A percentile compares a stretch with the other conserved stretches of the same genome.
phyloP scores from a whole-genome alignment of 2,113 vertebrate genomes.

The Phaethornis superciliosus region DNA sequence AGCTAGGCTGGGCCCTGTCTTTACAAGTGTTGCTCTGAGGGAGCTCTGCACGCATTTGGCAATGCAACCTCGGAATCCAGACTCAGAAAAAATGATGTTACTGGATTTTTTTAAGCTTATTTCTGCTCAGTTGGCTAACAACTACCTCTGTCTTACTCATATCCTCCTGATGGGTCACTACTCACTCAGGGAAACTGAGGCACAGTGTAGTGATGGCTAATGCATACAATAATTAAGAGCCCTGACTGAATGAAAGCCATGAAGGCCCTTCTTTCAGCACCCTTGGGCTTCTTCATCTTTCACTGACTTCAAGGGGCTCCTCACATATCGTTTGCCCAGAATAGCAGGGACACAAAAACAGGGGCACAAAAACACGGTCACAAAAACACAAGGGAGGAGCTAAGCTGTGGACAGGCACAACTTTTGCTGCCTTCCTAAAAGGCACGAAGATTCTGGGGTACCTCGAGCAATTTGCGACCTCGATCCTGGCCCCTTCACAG shows the following conservation, averaged over 20 bases:
- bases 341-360: not conserved
- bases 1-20: not conserved
- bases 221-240: not conserved
- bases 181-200: not conserved
- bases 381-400: not conserved
- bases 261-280: not conserved
- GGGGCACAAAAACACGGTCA: not conserved
- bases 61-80: not conserved
- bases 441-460: slow-evolving; percentile 35
- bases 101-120: not conserved
- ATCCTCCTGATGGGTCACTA: not conserved
- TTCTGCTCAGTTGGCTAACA: not conserved
- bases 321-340: not conserved
- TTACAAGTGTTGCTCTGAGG: not conserved
- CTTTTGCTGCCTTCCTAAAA: not conserved
- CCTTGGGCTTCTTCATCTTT: not conserved
- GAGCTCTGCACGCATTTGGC: not conserved
- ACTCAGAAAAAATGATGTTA: not conserved
- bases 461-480: slow-evolving; percentile 97
- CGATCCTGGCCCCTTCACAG: slow-evolving; percentile 89
- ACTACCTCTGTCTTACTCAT: not conserved
- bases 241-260: not conserved
- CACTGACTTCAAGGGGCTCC: not conserved
- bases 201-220: not conserved
- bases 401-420: not conserved